Conservation (phyloP, 2,113 vertebrate genomes). For the Myotis brandtii region DNA sequence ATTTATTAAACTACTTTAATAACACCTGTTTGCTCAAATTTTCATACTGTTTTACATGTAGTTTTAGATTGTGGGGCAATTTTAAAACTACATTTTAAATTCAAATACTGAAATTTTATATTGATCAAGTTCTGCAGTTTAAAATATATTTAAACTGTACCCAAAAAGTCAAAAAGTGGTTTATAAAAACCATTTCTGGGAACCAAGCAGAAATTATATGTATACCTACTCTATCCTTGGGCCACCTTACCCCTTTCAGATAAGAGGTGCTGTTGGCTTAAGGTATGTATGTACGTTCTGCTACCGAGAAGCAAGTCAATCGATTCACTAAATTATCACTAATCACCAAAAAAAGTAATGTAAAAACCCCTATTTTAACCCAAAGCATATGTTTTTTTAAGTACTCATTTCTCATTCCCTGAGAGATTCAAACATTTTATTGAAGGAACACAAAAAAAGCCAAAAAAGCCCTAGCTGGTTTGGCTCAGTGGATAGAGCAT, state of each 20-base stretch:
- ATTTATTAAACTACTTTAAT: slow-evolving; percentile 2
- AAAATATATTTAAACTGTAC: slow-evolving; percentile 54
- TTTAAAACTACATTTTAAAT: slow-evolving; percentile 49
- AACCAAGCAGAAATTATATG: slow-evolving; percentile 14
- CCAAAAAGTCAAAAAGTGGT: background rate
- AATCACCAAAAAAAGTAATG: slow-evolving; percentile 17
- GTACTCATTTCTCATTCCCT: slow-evolving; percentile 26
- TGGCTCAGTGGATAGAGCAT: too few relatives aligned
- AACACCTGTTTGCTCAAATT: background rate
- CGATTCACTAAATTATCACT: background rate
- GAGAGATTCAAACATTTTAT: slow-evolving; percentile 26
- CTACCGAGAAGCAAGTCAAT: background rate
- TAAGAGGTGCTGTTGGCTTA: background rate
- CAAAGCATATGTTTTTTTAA: background rate
- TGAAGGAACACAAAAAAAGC: slow-evolving; percentile 17
- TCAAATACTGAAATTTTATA: slow-evolving; percentile 55
- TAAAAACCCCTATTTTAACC: background rate
- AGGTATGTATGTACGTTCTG: background rate
- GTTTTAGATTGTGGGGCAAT: background rate
- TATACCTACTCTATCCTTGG: background rate
- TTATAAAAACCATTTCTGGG: slow-evolving; percentile 21
- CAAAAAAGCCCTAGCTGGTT: background rate
- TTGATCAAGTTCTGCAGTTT: slow-evolving; percentile 11
- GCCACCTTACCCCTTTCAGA: background rate
- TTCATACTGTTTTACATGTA: slow-evolving; percentile 2